Conservation (phyloP, 2,797 vertebrate species). For the Halcyon chelicuti region DNA sequence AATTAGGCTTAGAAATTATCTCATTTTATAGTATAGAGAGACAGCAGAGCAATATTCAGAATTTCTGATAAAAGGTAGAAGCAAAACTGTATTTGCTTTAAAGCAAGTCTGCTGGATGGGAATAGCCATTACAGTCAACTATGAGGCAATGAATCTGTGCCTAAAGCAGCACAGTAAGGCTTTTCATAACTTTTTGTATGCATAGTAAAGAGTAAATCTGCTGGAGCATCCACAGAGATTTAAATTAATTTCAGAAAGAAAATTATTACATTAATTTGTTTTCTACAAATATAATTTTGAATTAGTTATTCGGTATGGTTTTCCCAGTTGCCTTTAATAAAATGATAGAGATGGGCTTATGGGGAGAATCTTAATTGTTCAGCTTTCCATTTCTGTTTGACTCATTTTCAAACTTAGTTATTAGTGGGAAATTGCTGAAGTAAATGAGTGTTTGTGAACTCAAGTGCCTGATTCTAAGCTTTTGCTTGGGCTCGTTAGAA, state of each 20-base stretch:
- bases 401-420: conserved; percentile 75
- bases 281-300: conserved; percentile 84
- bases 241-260: conserved; percentile 87
- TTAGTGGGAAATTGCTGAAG: conserved; percentile 66
- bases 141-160: conserved; percentile 78
- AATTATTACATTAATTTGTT: conserved; percentile 88
- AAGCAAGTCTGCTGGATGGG: conserved; percentile 63
- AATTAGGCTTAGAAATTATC: conserved; percentile 46
- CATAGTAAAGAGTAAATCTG: conserved; percentile 81
- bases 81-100: conserved; percentile 61
- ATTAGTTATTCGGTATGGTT: conserved; percentile 83
- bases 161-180: conserved; percentile 78
- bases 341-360: conserved; percentile 83
- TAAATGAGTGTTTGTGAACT: conserved; percentile 72
- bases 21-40: conserved; percentile 39
- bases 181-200: conserved; percentile 79
- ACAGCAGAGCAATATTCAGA: conserved; percentile 60
- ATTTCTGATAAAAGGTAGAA: conserved; percentile 46
- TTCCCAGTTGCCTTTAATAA: conserved; percentile 86
- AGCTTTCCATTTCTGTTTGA: conserved; percentile 78
- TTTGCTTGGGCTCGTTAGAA: background rate
- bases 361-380: conserved; percentile 83
- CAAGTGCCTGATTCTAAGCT: conserved; percentile 28
- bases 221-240: conserved; percentile 81
- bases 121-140: conserved; percentile 72